phyloP scores from a whole-genome alignment of 2,888 invertebrate genomes.

The Drosophila bunnanda region DNA sequence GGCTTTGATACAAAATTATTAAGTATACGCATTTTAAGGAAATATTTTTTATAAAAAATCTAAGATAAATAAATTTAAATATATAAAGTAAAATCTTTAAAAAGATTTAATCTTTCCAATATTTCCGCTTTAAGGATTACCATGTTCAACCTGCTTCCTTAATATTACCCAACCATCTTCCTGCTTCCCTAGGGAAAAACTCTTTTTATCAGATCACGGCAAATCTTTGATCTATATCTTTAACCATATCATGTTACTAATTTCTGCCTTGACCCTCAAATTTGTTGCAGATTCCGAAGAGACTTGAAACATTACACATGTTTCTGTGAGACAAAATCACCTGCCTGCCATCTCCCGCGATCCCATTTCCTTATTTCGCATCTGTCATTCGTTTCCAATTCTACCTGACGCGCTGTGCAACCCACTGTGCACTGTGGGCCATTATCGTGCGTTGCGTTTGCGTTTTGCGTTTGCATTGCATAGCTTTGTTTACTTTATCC shows the following conservation, averaged over 20 bases:
- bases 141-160: background rate
- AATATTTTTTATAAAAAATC: background rate
- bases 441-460: slow-evolving; percentile 52
- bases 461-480: slow-evolving; percentile 69
- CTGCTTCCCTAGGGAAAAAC: slow-evolving; percentile 26
- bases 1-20: no score
- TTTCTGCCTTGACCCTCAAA: slow-evolving; percentile 7
- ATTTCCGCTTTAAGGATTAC: slow-evolving; percentile 1
- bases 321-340: slow-evolving; percentile 47
- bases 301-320: slow-evolving; percentile 17
- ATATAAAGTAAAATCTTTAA: no score
- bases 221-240: slow-evolving; percentile 1
- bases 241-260: slow-evolving; percentile 8
- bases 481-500: slow-evolving; percentile 69
- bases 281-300: slow-evolving; percentile 5
- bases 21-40: background rate
- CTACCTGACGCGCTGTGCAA: slow-evolving; percentile 35
- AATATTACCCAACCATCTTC: background rate
- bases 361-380: slow-evolving; percentile 66
- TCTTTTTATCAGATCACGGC: slow-evolving; percentile 1
- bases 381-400: slow-evolving; percentile 36
- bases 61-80: background rate
- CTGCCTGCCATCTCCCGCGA: slow-evolving; percentile 64
- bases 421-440: slow-evolving; percentile 70
- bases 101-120: background rate